These are phyloP conservation scores for Callimorpha dominula DNA, from an alignment of 2,888 invertebrate genomes.

Conservation along the genomic window DNA sequence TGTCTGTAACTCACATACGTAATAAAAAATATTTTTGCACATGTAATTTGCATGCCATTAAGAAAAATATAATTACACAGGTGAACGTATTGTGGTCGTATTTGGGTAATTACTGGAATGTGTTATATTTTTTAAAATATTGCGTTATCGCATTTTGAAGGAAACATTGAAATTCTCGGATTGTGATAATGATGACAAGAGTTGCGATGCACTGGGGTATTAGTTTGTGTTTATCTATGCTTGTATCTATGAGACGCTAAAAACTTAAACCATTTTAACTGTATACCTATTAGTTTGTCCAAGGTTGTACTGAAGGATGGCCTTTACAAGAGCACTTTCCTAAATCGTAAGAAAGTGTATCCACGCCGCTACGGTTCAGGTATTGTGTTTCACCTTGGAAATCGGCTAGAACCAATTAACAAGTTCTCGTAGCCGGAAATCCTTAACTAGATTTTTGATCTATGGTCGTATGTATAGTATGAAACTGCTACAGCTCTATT, in stretches of 20 bases:
- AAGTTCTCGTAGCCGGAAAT: neutral
- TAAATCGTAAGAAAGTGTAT: slow-evolving; percentile 37
- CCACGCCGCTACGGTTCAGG: slow-evolving; percentile 12
- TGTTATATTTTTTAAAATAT: neutral
- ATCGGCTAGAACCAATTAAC: slow-evolving; percentile 22
- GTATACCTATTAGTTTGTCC: neutral
- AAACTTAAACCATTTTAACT: no score
- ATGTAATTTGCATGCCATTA: neutral
- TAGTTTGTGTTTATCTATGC: neutral
- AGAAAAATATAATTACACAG: neutral
- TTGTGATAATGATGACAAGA: neutral
- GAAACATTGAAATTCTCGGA: slow-evolving; percentile 7
- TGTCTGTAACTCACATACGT: neutral
- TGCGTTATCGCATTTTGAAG: slow-evolving; percentile 6
- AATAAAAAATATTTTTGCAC: neutral
- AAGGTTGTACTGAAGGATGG: slow-evolving; percentile 6
- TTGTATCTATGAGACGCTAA: neutral
- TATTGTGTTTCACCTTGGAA: slow-evolving; percentile 28
- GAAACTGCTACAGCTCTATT: no score
- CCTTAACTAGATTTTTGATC: neutral
- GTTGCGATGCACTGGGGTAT: neutral
- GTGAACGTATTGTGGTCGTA: neutral
- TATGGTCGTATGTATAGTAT: neutral
- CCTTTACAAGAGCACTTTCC: slow-evolving; percentile 23
- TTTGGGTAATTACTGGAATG: neutral